Base-by-base conservation (phyloP, 2,888 invertebrate species). In the Sinohyriopsis cumingii region DNA sequence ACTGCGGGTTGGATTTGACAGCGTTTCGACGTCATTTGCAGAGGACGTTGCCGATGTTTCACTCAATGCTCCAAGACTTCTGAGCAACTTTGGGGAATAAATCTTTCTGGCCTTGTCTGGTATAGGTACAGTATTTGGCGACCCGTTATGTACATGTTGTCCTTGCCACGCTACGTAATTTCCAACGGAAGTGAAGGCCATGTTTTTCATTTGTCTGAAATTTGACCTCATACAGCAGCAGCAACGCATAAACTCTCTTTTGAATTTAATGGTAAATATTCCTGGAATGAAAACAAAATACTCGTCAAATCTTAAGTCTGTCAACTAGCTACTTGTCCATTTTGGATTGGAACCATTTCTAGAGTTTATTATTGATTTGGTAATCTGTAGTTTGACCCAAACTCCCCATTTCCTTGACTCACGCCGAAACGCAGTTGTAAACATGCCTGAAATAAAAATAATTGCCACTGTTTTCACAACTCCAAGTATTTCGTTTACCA, bases 261-360 rank as follows among this genome's bases (percentile, higher is more conserved):
- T 85, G 77, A 87, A 85, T 74, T 86, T 87, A 64, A 85, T 85
- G 59, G 86, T 85, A 71, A 86, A 87, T 78, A 85, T 80, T 59
- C 87, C 87, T 87, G 84, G 56, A 85, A 83, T 19, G 59, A 71
- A 64, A 70, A 45, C 59, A 45, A 62, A 65, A 61, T 45, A 45
- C 45, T 45, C 3, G 45, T 45, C 12, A 45, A 45, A 45, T 45
- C 45, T 45, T 45, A 45, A 45, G 15, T 15, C 45, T 45, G 45
- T 45, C 45, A 45, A 45, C 45, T 45, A 45, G 15, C 45, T 45
- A 45, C 45, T 45, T 45, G 45, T 45, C 45, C 45, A 45, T 45
- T 45, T 45, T 45, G 15, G 45, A 45, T 45, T 45, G 45, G 45
- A 45, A 45, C 45, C 45, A 45, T 45, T 66, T 66, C 59, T 59